Conservation (phyloP, 2,113 vertebrate species). For the Phrynosoma blainvillii region DNA sequence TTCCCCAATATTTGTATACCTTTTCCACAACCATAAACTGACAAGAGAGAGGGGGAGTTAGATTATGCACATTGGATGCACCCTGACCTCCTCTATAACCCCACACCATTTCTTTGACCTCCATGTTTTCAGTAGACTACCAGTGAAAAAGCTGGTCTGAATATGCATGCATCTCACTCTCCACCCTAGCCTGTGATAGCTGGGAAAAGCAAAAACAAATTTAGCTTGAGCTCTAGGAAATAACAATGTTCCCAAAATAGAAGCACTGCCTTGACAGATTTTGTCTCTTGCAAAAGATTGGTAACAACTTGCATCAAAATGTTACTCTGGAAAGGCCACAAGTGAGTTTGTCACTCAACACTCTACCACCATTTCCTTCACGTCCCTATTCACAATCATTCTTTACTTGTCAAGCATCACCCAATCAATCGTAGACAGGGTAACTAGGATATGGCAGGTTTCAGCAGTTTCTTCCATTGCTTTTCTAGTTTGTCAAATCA, state of each 20-base stretch:
- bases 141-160: neutral
- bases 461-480: neutral
- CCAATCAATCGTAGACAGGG: slow-evolving; percentile 1
- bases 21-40: neutral
- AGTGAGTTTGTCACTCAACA: neutral
- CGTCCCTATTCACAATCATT: neutral
- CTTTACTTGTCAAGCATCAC: slow-evolving; percentile 8
- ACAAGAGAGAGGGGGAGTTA: neutral
- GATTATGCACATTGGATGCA: neutral
- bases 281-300: neutral
- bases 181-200: neutral
- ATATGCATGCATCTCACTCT: too few relatives aligned
- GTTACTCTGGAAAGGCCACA: neutral
- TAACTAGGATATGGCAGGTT: neutral
- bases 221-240: neutral
- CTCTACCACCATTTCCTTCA: neutral
- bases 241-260: neutral
- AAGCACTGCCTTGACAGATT: neutral
- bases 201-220: neutral
- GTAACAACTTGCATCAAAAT: neutral
- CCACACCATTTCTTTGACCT: neutral
- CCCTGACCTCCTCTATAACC: neutral
- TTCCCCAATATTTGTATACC: neutral
- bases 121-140: neutral
- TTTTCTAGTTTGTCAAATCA: neutral